Base-by-base conservation (phyloP, 2,888 invertebrate genomes). In the Ceriagrion tenellum region DNA sequence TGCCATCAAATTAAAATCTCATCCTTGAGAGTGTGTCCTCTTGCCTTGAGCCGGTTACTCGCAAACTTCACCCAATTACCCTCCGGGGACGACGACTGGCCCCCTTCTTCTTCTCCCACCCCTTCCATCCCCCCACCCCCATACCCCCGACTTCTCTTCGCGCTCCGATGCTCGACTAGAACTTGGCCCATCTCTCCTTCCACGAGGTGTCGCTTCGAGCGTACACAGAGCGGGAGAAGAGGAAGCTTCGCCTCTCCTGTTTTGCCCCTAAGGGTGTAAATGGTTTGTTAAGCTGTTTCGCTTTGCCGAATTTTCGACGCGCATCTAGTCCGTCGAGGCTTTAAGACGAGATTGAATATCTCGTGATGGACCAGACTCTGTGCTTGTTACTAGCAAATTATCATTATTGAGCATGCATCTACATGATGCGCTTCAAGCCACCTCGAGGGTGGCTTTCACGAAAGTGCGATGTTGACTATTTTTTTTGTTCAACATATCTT, bases 11-110 rank as follows among this genome's bases (percentile, higher is more conserved):
- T 81, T 81, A 81, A 81, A 81, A 35, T 81, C 35, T 81, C 81
- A 81, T 81, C 81, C 81, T 16, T 3, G 30, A 16, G 30, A 16
- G 81, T 30, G 81, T 81, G 81, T 35, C 35, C 81, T 35, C 35
- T 81, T 16, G 81, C 30, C 30, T 35, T 81, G 26, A 81, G 81
- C 30, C 13, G 30, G 69, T 8, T 13, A 13, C 30, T 35, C 16
- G 81, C 35, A 16, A 81, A 81, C 81, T 81, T 81, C 81, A 35
- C 12, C 81, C 81, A 81, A 81, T 81, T 81, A 81, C 81, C 35
- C 69, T 69, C 30, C 16, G 81, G 16, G 30, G n/a, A 69, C 26
- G n/a, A n/a, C n/a, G 0, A n/a, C n/a, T n/a, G n/a, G n/a, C n/a
- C n/a, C n/a, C n/a, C n/a, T n/a, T n/a, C n/a, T n/a, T n/a, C n/a